These are phyloP conservation scores for Schizopygopsis pylzovi DNA, from an alignment of 2,797 vertebrate genomes.

Conservation along the genomic window DNA sequence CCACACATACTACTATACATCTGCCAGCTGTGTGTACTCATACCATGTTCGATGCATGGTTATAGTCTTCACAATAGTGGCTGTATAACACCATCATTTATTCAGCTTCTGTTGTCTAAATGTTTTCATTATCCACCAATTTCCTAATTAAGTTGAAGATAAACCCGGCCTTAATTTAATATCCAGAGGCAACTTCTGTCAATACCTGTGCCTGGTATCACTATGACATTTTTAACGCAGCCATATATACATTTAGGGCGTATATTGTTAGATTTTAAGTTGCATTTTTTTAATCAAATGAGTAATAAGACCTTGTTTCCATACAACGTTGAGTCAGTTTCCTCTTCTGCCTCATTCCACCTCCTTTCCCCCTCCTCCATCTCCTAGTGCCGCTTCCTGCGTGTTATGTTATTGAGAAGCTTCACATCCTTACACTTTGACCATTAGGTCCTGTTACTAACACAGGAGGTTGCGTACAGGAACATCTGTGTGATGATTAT, in stretches of 20 bases:
- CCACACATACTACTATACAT: slow-evolving; percentile 14
- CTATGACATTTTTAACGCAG: background rate
- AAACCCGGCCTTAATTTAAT: background rate
- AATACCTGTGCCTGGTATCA: slow-evolving; percentile 6
- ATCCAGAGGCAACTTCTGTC: background rate
- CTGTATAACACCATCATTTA: background rate
- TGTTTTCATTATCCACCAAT: background rate
- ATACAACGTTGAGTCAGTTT: slow-evolving; percentile 60
- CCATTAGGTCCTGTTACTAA: slow-evolving; percentile 44
- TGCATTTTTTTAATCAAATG: background rate
- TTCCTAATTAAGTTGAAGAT: background rate
- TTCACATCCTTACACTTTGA: slow-evolving; percentile 52
- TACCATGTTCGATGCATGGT: background rate
- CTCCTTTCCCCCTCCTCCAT: slow-evolving; percentile 46
- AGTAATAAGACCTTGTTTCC: slow-evolving; percentile 52
- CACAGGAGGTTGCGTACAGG: slow-evolving; percentile 44
- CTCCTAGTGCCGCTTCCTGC: slow-evolving; percentile 50
- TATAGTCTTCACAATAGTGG: background rate
- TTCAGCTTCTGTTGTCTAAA: background rate
- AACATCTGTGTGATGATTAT: slow-evolving; percentile 59
- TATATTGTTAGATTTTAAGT: background rate
- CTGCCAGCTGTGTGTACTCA: slow-evolving; percentile 47
- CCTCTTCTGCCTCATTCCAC: slow-evolving; percentile 62
- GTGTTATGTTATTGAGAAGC: slow-evolving; percentile 55
- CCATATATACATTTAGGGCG: background rate